Base-by-base conservation (phyloP, 2,888 invertebrate genomes). In the Drosophila limbata region DNA sequence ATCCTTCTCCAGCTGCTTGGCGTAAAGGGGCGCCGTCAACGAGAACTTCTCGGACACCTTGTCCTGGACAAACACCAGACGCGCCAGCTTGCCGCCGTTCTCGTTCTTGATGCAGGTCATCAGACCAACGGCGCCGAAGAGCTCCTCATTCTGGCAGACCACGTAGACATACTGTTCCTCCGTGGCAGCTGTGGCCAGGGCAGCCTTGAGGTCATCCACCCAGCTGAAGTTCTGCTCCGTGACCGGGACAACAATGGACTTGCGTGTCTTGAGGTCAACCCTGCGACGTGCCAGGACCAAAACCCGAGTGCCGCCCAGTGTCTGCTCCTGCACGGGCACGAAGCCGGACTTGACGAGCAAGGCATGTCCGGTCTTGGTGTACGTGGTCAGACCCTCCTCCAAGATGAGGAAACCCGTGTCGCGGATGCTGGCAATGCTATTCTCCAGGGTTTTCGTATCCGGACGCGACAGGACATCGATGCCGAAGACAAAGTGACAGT, bases 21-120 rank as follows among this genome's bases (percentile, higher is more conserved):
- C 91, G 90, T 95, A 96, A n/a, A 94, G 91, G n/a, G 93, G 77
- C 13, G 94, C 93, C 4, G 92, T 93, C 1, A 95, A 91, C 0
- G 94, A 93, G 92, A 96, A 96, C 65, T 94, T 93, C 19, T 94
- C 93, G 0, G 94, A 94, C 64, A 93, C 94, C 40, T 93, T 93
- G 80, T 95, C 95, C 88, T 96, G 95, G 77, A 96, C 94, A 89
- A 95, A 95, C 68, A 95, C 94, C 66, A 95, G 95, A 90, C 97
- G 95, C 42, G 97, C 94, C 81, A 95, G 95, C 65, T 94, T 93
- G 19, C 98, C 98, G 75, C 97, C 98, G 6, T 96, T 94, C 94
- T 99, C 99, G 84, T 95, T 95, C 88, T 96, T 96, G 78, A 99
- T 94, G 92, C 99, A 99, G 90, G 97, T 96, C 88, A 96, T 95